Conservation (phyloP, 2,113 vertebrate genomes). For the Rana temporaria region DNA sequence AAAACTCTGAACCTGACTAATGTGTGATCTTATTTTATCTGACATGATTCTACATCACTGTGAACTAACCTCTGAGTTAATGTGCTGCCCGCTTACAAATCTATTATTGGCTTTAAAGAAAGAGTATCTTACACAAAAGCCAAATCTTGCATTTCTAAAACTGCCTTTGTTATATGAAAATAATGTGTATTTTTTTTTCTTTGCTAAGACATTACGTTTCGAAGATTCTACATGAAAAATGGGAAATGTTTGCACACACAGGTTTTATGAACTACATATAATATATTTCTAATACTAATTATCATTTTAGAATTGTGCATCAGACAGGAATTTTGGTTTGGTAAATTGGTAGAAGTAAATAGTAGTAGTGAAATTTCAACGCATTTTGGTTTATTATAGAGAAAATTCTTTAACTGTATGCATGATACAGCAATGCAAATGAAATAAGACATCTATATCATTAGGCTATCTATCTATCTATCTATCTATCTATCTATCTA, state of each 20-base stretch:
- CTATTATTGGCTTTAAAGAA: constrained; percentile 39
- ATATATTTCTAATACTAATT: too few relatives aligned
- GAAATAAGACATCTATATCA: too few relatives aligned
- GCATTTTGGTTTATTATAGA: too few relatives aligned
- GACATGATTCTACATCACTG: not conserved
- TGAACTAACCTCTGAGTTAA: not conserved
- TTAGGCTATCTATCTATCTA: too few relatives aligned
- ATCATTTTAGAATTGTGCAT: too few relatives aligned
- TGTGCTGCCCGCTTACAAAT: constrained; percentile 27
- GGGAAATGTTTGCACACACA: not conserved
- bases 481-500: too few relatives aligned
- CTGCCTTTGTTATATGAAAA: constrained; percentile 1
- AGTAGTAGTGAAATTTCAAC: too few relatives aligned
- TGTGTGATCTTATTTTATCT: not conserved
- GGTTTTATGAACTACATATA: too few relatives aligned
- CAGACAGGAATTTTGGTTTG: too few relatives aligned
- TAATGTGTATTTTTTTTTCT: not conserved
- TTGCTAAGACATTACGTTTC: not conserved
- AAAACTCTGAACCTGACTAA: constrained; percentile 38
- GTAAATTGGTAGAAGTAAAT: too few relatives aligned
- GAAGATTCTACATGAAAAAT: not conserved
- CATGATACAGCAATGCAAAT: too few relatives aligned
- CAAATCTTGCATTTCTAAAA: not conserved
- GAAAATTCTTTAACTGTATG: too few relatives aligned
- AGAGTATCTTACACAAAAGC: constrained; percentile 9